Percentiles rank a stretch among this genome's conserved stretches.
Conservation (phyloP, 2,797 vertebrate genomes). For the Pteropus rufus region DNA sequence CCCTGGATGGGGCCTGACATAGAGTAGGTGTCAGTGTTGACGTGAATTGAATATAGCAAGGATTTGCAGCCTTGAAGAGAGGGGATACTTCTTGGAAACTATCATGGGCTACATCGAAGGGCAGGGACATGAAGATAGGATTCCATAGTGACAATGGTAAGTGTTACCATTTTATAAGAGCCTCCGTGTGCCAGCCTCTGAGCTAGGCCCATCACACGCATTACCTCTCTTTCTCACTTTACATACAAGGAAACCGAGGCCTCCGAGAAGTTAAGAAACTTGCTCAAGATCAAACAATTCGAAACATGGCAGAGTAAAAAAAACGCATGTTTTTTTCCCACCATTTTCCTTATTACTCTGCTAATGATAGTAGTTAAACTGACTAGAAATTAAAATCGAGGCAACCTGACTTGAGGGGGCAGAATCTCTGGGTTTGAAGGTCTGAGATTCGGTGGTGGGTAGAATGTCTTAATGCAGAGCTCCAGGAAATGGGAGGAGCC, state of each 20-base stretch:
- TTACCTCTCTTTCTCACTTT: background rate
- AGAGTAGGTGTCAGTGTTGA: background rate
- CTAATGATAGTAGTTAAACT: background rate
- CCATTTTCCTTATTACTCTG: background rate
- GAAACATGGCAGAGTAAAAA: background rate
- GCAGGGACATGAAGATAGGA: background rate
- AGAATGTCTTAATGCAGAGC: background rate
- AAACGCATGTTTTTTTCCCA: background rate
- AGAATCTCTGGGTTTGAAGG: background rate
- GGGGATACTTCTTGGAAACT: background rate
- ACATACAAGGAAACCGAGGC: background rate
- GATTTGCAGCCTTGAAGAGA: background rate
- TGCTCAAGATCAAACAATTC: background rate
- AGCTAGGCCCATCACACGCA: background rate
- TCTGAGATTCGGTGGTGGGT: rapidly evolving
- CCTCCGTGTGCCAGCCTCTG: background rate
- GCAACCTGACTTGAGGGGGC: background rate
- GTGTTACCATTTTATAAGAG: background rate
- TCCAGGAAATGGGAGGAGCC: background rate
- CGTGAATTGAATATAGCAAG: background rate
- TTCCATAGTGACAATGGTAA: background rate
- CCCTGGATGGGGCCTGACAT: background rate
- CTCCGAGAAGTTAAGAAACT: background rate
- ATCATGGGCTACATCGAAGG: background rate
- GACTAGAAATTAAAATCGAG: slow-evolving; percentile 20